Evolutionary conservation across 2,797 vertebrate species (phyloP).

Genomic region (Heteromormyrus szaboi): DNA sequence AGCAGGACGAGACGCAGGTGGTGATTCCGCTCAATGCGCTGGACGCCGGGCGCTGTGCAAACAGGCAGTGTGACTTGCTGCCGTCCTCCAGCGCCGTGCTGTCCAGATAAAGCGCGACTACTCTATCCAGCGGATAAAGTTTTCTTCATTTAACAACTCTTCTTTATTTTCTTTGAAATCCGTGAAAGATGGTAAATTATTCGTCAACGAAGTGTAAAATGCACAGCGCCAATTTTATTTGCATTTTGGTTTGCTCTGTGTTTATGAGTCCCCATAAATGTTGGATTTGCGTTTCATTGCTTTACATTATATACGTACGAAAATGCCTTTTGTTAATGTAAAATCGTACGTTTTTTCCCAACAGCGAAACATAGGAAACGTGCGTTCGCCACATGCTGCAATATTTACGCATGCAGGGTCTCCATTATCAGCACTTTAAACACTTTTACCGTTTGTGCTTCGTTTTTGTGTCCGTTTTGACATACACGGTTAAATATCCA

Average conservation of each 20-base stretch:
- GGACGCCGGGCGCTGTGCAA: conserved; percentile 52
- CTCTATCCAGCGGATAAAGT: background rate
- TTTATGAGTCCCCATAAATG: background rate
- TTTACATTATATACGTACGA: background rate
- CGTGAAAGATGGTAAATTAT: background rate
- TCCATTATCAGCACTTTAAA: background rate
- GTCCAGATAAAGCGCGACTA: background rate
- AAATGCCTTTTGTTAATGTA: background rate
- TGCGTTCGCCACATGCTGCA: background rate
- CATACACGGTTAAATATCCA: background rate
- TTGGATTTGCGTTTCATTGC: background rate
- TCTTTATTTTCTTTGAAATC: background rate
- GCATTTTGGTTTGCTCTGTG: background rate
- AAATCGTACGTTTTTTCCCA: background rate
- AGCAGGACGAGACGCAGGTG: conserved; percentile 46
- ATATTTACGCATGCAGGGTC: background rate
- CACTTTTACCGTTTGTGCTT: background rate
- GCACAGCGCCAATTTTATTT: background rate
- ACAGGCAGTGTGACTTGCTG: conserved; percentile 37
- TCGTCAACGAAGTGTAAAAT: background rate
- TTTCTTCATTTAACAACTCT: background rate
- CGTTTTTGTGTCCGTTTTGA: background rate
- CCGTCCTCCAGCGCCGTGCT: background rate
- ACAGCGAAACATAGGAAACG: background rate
- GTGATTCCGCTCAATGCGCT: conserved; percentile 51